These are phyloP conservation scores for Trichacis sp. DNA, from an alignment of 2,888 invertebrate genomes.

Conservation along the genomic window DNA sequence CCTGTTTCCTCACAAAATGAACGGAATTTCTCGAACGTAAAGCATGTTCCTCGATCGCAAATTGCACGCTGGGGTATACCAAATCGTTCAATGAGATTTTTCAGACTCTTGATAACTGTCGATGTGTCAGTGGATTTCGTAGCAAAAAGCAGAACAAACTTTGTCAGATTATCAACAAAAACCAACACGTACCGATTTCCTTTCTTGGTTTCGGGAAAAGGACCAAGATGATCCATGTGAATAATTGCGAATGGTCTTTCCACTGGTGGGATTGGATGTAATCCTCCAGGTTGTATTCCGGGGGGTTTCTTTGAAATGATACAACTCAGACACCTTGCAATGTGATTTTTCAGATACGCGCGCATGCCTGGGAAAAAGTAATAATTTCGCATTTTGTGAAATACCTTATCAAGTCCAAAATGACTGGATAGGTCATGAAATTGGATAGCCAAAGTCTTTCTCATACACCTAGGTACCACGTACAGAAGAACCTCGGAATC, in stretches of 20 bases:
- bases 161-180: too few relatives aligned
- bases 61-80: conserved; percentile 42
- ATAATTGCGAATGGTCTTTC: conserved; percentile 31
- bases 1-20: conserved; percentile 27
- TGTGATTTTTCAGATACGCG: conserved; percentile 39
- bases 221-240: conserved; percentile 42
- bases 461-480: conserved; percentile 12
- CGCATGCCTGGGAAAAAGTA: conserved; percentile 45
- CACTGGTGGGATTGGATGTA: background rate
- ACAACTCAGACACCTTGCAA: conserved; percentile 37
- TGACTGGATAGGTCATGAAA: conserved; percentile 43
- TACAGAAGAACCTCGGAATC: conserved; percentile 7
- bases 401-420: conserved; percentile 36
- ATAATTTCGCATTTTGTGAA: conserved; percentile 18
- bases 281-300: background rate
- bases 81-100: conserved; percentile 33
- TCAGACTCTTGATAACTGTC: conserved; percentile 21
- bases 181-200: conserved; percentile 35
- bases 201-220: conserved; percentile 26
- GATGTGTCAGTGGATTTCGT: conserved; percentile 11
- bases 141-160: conserved; percentile 31
- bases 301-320: background rate
- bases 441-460: conserved; percentile 22
- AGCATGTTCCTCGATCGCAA: conserved; percentile 42
- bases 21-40: conserved; percentile 25